Percentiles rank a stretch among this genome's conserved stretches.
These are phyloP conservation scores for Drosophila fuyamai DNA, from an alignment of 1,140 invertebrate genomes.

Conservation along the genomic window DNA sequence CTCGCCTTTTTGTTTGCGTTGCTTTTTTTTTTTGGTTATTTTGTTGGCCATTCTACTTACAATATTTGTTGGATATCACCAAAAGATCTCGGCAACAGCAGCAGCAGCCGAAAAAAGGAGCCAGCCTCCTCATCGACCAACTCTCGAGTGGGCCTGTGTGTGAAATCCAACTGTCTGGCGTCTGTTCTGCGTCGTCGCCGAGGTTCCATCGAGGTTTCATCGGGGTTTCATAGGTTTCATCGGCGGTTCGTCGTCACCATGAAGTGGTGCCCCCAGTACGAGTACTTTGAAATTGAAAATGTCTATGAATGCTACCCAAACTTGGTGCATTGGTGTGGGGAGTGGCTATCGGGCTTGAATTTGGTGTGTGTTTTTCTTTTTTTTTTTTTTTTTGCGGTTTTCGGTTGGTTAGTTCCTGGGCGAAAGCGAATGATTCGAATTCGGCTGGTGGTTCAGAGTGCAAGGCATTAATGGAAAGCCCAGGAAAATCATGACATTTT, in stretches of 20 bases:
- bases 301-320: constrained; percentile 58
- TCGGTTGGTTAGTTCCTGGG: constrained; percentile 36
- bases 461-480: constrained; percentile 71
- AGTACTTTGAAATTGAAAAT: constrained; percentile 65
- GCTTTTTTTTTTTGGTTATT: constrained; percentile 48
- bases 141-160: constrained; percentile 66
- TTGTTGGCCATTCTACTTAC: constrained; percentile 77
- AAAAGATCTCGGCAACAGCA: constrained; percentile 74
- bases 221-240: constrained; percentile 11
- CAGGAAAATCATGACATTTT: constrained; percentile 76
- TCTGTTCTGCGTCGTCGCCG: constrained; percentile 68
- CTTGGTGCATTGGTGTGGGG: constrained; percentile 46
- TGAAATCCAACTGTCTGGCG: constrained; percentile 77
- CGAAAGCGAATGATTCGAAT: constrained; percentile 72
- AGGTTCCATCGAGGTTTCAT: constrained; percentile 25
- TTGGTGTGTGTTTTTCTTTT: constrained; percentile 3
- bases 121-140: constrained; percentile 27
- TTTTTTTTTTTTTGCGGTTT: constrained; percentile 12
- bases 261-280: constrained; percentile 52
- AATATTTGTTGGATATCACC: constrained; percentile 79
- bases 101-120: constrained; percentile 53
- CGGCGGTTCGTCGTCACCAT: constrained; percentile 64
- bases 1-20: constrained; percentile 43
- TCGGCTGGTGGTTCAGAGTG: constrained; percentile 74
- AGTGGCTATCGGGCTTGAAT: constrained; percentile 48